Percentiles rank a stretch among this genome's conserved stretches.
phyloP scores from a whole-genome alignment of 2,888 invertebrate genomes.

The Rhopalosiphum nymphaeae region DNA sequence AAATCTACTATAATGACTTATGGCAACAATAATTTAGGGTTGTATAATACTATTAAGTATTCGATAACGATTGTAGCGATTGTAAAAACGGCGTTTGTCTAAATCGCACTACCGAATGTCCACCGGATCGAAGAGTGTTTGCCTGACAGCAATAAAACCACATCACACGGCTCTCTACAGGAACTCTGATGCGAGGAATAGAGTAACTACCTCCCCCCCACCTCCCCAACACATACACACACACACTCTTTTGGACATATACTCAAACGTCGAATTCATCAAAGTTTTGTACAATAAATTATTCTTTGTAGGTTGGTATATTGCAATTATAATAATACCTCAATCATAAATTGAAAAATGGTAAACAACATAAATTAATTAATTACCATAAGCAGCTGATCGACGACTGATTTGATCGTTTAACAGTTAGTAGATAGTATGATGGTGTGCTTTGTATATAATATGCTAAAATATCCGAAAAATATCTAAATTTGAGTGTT shows the following conservation, averaged over 20 bases:
- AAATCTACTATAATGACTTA: neutral
- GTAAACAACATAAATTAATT: neutral
- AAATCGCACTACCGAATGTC: neutral
- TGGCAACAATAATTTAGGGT: neutral
- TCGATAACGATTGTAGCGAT: neutral
- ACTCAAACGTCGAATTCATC: neutral
- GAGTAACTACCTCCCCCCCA: neutral
- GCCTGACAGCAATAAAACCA: neutral
- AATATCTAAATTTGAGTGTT: neutral
- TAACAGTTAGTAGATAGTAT: neutral
- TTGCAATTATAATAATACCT: neutral
- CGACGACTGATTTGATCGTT: neutral
- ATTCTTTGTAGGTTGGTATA: neutral
- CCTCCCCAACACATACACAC: no score
- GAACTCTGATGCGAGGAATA: neutral
- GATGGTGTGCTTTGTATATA: no score
- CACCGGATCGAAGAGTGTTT: neutral
- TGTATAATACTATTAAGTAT: neutral
- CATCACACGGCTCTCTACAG: neutral
- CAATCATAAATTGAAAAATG: neutral
- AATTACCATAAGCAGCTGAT: neutral
- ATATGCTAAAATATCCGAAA: no score
- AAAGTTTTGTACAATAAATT: neutral
- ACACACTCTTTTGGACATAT: neutral
- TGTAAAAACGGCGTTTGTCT: neutral